Conservation (phyloP, 2,797 vertebrate species). For the Onychomys torridus region DNA sequence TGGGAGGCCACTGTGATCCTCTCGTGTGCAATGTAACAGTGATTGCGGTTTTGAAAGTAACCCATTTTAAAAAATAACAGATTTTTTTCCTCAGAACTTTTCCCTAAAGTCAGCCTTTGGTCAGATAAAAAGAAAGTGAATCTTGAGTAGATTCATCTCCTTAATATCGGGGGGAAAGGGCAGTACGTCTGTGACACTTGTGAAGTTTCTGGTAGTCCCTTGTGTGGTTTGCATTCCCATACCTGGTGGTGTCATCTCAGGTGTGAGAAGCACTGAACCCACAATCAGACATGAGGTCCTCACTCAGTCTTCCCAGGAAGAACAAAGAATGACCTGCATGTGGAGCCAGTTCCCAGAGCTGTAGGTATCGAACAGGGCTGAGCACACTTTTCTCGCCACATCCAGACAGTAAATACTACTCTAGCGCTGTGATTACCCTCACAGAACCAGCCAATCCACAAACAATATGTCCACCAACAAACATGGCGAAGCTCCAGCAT, state of each 20-base stretch:
- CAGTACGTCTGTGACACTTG: background rate
- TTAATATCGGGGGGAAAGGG: background rate
- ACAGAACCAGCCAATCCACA: background rate
- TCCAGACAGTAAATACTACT: background rate
- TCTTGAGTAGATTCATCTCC: background rate
- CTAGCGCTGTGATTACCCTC: background rate
- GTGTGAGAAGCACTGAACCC: background rate
- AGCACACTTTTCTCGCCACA: background rate
- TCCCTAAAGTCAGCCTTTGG: slow-evolving; percentile 10
- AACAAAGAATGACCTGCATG: background rate
- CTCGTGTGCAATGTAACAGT: background rate
- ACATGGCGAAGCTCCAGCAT: background rate
- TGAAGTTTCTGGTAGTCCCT: background rate
- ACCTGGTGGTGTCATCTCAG: background rate
- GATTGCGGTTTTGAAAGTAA: background rate
- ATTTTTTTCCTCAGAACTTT: background rate
- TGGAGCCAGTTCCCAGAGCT: background rate
- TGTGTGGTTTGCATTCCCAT: background rate
- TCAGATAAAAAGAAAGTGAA: slow-evolving; percentile 23
- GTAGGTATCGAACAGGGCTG: background rate
- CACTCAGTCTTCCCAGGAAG: background rate
- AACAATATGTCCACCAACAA: background rate
- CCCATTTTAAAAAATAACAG: background rate
- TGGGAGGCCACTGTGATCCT: background rate
- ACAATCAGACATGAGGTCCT: background rate